phyloP scores from a whole-genome alignment of 1,140 invertebrate genomes.

The Pseudomyrmex flavicornis region DNA sequence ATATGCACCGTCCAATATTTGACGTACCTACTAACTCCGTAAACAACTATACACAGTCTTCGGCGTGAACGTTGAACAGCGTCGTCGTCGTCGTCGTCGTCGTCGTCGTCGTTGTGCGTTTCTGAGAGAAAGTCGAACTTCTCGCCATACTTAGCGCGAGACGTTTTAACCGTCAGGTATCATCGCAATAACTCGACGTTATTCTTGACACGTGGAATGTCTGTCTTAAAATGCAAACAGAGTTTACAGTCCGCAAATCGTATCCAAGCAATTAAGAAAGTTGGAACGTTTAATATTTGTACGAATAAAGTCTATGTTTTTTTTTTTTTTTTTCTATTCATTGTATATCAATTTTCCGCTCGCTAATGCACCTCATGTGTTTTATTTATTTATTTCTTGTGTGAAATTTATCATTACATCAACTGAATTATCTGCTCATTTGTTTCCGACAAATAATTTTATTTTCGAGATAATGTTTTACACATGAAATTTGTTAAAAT shows the following conservation, averaged over 20 bases:
- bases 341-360: neutral
- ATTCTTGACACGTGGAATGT: neutral
- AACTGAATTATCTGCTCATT: neutral
- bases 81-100: neutral
- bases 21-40: constrained; percentile 7
- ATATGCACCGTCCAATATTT: constrained; percentile 39
- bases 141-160: neutral
- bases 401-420: constrained; percentile 14
- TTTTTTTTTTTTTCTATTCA: too few relatives aligned
- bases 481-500: constrained; percentile 22
- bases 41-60: constrained; percentile 24
- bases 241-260: too few relatives aligned
- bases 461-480: constrained; percentile 15
- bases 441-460: neutral
- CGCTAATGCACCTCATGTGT: too few relatives aligned
- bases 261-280: too few relatives aligned
- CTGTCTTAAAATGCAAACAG: too few relatives aligned
- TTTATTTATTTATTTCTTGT: too few relatives aligned
- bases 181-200: constrained; percentile 5
- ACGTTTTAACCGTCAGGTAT: constrained; percentile 11
- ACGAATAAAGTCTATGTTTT: neutral
- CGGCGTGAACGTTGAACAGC: constrained; percentile 10
- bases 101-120: neutral
- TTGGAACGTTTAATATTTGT: too few relatives aligned
- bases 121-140: constrained; percentile 43